A percentile compares a stretch with the other conserved stretches of the same genome.
phyloP scores from a whole-genome alignment of 2,113 vertebrate genomes.

The Crocuta crocuta region DNA sequence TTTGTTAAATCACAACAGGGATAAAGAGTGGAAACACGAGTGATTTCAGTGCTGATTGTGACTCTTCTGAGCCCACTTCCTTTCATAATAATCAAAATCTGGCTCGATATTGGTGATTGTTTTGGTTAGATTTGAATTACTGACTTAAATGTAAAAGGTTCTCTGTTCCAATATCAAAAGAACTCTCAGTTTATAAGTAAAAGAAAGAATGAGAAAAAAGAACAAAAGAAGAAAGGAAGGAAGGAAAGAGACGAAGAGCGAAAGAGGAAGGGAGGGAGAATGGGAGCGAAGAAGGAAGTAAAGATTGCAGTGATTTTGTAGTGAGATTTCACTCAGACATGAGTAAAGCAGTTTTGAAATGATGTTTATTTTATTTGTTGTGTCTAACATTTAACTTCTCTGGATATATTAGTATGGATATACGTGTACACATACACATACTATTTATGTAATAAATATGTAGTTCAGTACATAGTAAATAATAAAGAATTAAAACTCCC shows the following conservation, averaged over 20 bases:
- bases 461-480: not conserved
- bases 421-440: not conserved
- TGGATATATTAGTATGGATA: not conserved
- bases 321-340: not conserved
- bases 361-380: not conserved
- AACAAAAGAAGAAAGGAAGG: not conserved
- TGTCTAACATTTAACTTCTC: not conserved
- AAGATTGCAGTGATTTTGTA: too few species aligned
- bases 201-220: not conserved
- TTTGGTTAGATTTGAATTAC: not conserved
- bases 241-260: not conserved
- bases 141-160: not conserved
- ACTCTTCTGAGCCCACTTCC: not conserved
- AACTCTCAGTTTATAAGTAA: not conserved
- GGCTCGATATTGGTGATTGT: not conserved
- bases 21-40: not conserved
- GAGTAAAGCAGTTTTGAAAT: not conserved
- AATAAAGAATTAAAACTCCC: not conserved
- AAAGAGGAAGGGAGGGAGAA: not conserved
- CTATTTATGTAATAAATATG: not conserved
- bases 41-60: not conserved
- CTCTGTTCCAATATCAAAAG: not conserved
- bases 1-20: not conserved
- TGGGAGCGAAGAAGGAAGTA: not conserved
- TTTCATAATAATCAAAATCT: not conserved